phyloP scores from a whole-genome alignment of 2,113 vertebrate species.

The Cephalopterus ornatus region DNA sequence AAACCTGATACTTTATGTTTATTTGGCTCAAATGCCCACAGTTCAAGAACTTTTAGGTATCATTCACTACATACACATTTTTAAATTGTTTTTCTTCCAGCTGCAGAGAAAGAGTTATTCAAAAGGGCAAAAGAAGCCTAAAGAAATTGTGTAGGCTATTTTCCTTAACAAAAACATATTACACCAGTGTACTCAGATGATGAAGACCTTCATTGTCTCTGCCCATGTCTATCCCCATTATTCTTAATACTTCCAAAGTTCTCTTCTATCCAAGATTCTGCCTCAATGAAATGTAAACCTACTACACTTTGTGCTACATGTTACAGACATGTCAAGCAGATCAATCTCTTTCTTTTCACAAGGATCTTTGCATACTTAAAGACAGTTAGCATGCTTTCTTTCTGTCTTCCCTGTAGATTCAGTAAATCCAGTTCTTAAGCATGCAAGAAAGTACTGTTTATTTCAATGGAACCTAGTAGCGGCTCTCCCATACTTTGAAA shows the following conservation, averaged over 20 bases:
- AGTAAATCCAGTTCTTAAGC: neutral
- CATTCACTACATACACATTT: neutral
- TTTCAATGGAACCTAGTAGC: neutral
- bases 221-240: neutral
- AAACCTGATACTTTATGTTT: accelerated
- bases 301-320: neutral
- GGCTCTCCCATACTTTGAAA: neutral
- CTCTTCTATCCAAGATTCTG: neutral
- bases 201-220: neutral
- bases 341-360: neutral
- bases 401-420: neutral
- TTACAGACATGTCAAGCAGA: neutral
- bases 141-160: neutral
- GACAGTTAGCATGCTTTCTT: neutral
- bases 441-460: neutral
- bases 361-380: neutral
- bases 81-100: neutral
- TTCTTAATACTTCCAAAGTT: neutral
- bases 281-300: neutral
- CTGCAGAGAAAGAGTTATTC: neutral
- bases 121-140: neutral
- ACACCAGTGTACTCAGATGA: neutral
- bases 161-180: neutral
- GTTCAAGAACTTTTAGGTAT: neutral
- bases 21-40: neutral